Evolutionary conservation across 30 jellyfish, hydroid and myxozoan genomes (phyloP).

Genomic region (Pelagia noctiluca): DNA sequence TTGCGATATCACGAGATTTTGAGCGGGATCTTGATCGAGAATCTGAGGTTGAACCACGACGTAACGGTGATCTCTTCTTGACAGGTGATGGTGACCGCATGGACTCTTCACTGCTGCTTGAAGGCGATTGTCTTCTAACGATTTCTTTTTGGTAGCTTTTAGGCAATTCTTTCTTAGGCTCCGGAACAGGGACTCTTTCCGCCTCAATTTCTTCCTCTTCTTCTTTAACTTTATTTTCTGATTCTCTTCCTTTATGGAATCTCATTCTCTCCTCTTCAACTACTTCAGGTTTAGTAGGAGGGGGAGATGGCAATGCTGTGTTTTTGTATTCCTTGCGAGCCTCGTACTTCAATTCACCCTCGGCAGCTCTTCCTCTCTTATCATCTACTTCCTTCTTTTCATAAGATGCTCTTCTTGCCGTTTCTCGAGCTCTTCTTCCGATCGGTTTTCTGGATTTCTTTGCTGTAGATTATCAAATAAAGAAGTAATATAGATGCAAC

Average conservation of each 20-base stretch:
- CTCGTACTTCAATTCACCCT: slow-evolving; percentile 13
- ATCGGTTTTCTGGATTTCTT: not conserved
- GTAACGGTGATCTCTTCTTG: slow-evolving; percentile 35
- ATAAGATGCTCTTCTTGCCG: slow-evolving; percentile 1
- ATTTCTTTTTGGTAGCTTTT: slow-evolving; percentile 67
- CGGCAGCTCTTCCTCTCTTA: slow-evolving; percentile 46
- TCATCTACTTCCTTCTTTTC: slow-evolving; percentile 20
- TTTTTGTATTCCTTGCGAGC: slow-evolving; percentile 24
- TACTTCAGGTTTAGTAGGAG: slow-evolving; percentile 25
- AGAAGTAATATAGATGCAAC: too few species aligned
- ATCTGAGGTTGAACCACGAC: slow-evolving; percentile 72
- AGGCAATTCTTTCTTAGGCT: slow-evolving; percentile 55
- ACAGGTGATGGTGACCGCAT: slow-evolving; percentile 64
- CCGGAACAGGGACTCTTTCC: slow-evolving; percentile 46
- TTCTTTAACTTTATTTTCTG: slow-evolving; percentile 39
- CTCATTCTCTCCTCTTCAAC: slow-evolving; percentile 32
- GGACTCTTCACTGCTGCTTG: slow-evolving; percentile 58
- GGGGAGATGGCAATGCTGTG: slow-evolving; percentile 54
- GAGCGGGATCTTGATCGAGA: slow-evolving; percentile 80
- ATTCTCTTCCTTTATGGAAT: slow-evolving; percentile 56
- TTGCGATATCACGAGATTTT: slow-evolving; percentile 16
- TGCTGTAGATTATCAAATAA: too few species aligned
- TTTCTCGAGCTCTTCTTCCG: not conserved
- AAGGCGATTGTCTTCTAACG: slow-evolving; percentile 44
- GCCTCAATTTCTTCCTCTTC: slow-evolving; percentile 37